Evolutionary conservation across 2,113 vertebrate genomes (phyloP).

Genomic region (Chascanopsetta lugubris): DNA sequence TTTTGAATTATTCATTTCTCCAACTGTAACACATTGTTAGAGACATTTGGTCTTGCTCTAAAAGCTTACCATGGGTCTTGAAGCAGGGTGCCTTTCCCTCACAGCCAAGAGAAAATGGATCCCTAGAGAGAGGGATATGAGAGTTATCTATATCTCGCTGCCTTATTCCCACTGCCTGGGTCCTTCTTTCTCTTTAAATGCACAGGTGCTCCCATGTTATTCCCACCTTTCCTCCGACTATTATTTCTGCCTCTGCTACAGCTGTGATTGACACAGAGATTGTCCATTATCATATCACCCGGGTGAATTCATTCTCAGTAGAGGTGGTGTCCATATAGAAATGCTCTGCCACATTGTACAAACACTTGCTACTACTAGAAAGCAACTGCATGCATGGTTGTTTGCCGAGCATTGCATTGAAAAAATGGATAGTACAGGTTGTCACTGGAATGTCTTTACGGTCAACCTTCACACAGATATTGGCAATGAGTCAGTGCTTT

Average conservation of each 20-base stretch:
- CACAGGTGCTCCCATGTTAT: constrained; percentile 15
- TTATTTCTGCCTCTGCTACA: constrained; percentile 34
- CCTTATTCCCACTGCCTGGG: constrained; percentile 21
- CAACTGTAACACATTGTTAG: constrained; percentile 63
- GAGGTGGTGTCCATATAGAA: constrained; percentile 21
- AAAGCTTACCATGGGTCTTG: constrained; percentile 67
- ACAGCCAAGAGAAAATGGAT: constrained; percentile 59
- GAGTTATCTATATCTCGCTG: constrained; percentile 52
- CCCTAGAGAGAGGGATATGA: constrained; percentile 50
- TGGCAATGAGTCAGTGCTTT: constrained; percentile 13
- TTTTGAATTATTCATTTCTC: constrained; percentile 77
- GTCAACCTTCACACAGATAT: constrained; percentile 15
- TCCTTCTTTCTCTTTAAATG: constrained; percentile 39
- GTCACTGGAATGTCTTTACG: neutral
- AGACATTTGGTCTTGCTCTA: constrained; percentile 68
- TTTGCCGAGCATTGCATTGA: constrained; percentile 11
- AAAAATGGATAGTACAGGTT: constrained; percentile 11
- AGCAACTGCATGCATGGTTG: neutral
- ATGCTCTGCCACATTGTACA: neutral
- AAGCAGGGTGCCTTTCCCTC: constrained; percentile 46
- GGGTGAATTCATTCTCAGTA: constrained; percentile 37
- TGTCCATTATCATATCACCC: constrained; percentile 50
- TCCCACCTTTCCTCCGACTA: constrained; percentile 39
- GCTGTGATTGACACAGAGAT: constrained; percentile 47
- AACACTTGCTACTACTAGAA: neutral